Conservation (phyloP, 2,797 vertebrate genomes). For the Pempheris klunzingeri region DNA sequence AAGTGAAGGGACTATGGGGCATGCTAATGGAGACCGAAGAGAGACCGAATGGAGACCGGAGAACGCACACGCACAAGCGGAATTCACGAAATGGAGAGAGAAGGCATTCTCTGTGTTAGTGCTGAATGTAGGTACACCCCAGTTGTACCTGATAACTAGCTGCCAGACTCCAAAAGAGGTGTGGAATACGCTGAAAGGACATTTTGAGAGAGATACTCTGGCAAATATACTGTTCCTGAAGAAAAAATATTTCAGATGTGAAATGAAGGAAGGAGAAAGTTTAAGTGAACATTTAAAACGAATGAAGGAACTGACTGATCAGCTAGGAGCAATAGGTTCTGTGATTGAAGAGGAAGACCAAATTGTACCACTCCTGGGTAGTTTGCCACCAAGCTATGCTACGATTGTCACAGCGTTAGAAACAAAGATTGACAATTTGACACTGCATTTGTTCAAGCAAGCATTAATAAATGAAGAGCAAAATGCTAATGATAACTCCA, state of each 20-base stretch:
- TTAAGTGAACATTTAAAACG: slow-evolving; percentile 48
- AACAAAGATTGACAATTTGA: slow-evolving; percentile 46
- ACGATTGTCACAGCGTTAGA: slow-evolving; percentile 48
- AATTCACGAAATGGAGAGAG: no score
- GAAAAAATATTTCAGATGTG: slow-evolving; percentile 43
- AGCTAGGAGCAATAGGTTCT: slow-evolving; percentile 40
- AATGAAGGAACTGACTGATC: slow-evolving; percentile 59
- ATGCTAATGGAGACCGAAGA: no score
- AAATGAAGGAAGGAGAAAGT: slow-evolving; percentile 47
- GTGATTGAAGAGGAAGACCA: slow-evolving; percentile 57
- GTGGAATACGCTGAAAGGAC: slow-evolving; percentile 12
- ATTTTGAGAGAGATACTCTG: slow-evolving; percentile 24
- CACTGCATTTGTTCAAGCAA: slow-evolving; percentile 48
- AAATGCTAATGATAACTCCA: slow-evolving; percentile 14
- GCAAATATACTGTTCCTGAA: slow-evolving; percentile 38
- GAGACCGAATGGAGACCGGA: no score
- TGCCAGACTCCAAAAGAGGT: slow-evolving; percentile 28
- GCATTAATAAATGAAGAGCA: slow-evolving; percentile 49
- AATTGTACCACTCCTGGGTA: slow-evolving; percentile 33
- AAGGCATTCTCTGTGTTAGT: no score
- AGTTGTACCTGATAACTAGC: slow-evolving; percentile 36
- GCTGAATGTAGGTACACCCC: slow-evolving; percentile 27
- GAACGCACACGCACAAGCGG: no score
- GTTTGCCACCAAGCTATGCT: slow-evolving; percentile 45
- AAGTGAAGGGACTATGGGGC: slow-evolving; percentile 34